Base-by-base conservation (phyloP, 2,888 invertebrate genomes). In the Brachylomia viminalis region DNA sequence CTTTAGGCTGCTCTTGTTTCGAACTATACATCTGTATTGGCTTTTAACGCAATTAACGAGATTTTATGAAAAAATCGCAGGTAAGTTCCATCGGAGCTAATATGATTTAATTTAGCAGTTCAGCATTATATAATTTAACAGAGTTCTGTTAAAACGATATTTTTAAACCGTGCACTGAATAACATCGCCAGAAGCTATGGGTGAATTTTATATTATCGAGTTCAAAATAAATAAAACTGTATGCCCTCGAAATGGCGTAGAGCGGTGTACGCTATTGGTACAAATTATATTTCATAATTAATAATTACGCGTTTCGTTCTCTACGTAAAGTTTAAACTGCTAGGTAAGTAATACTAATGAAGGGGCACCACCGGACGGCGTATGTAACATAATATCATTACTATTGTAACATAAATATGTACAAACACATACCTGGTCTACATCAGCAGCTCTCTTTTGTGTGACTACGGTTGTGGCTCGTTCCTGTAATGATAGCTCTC, bases 401-500 rank as follows among this genome's bases (percentile, higher is more conserved):
- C n/a, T 23, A 23, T 15, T 54, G 47, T 52, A 38, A 33, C 52
- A 77, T 27, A 64, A 27, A 17, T 7, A 10, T 5, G n/a, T 42
- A n/a, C n/a, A 61, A 45, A 56, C 49, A 65, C n/a, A 56, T 3
- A 45, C n/a, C n/a, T n/a, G 17, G 47, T 49, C n/a, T n/a, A 71
- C 56, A 72, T 72, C 45, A 56, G 38, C 61, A 58, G 45, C 61
- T 54, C 42, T 42, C 27, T 66, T 64, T 20, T 33, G n/a, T 64
- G 33, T 33, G n/a, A n/a, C n/a, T 49, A 15, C 20, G 54, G 23
- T n/a, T 45, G 27, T 56, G 64, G 33, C 33, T 52, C 52, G 33
- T 58, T 56, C 54, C 52, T 58, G 62, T 85, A 73, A 85, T 66
- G 61, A 75, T 71, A 59, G 45, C 13, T 72, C 75, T 56, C 75